Evolutionary conservation across 1,140 invertebrate genomes (phyloP), one percentile per base, ranked within the genome.

Genomic region (Eumeta japonica): DNA sequence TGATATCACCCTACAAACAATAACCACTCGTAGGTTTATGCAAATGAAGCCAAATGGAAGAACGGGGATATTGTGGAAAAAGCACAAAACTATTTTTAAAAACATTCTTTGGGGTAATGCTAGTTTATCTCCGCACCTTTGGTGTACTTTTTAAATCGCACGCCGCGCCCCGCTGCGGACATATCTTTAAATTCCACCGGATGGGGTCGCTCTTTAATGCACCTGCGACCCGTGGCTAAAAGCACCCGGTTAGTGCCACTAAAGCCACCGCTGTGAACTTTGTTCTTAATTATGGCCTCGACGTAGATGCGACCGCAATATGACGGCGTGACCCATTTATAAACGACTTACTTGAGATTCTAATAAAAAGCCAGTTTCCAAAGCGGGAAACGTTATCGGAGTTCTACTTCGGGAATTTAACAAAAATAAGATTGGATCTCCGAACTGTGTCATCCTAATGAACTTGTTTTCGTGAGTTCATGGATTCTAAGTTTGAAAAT

Each of bases 171-270:
- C 27, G 34, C 29, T 28, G 20, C 30, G n/a, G 43, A 42, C 50
- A 60, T 63, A 55, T 63, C 58, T 61, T 59, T 55, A 60, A 55
- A 63, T 58, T 61, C 61, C 58, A 62, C 45, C 49, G 48, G 43
- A 50, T 56, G 55, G 53, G 58, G 55, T 28, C 3, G 53, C 52
- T 37, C 42, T 58, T 50, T 59, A 61, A 63, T 68, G 58, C 64
- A 72, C 67, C 64, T 72, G 67, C 52, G 62, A 57, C n/a, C n/a
- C 60, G 56, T 57, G 41, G 46, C 56, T 35, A 20, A 20, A 20
- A 35, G 34, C 34, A 24, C 34, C 27, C 27, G 10, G 34, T 35
- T 35, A 28, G n/a, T n/a, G n/a, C n/a, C n/a, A n/a, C n/a, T n/a
- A n/a, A n/a, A n/a, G n/a, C n/a, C n/a, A n/a, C n/a, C n/a, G n/a